Base-by-base conservation (phyloP, 2,113 vertebrate species). In the Malurus cyaneus region DNA sequence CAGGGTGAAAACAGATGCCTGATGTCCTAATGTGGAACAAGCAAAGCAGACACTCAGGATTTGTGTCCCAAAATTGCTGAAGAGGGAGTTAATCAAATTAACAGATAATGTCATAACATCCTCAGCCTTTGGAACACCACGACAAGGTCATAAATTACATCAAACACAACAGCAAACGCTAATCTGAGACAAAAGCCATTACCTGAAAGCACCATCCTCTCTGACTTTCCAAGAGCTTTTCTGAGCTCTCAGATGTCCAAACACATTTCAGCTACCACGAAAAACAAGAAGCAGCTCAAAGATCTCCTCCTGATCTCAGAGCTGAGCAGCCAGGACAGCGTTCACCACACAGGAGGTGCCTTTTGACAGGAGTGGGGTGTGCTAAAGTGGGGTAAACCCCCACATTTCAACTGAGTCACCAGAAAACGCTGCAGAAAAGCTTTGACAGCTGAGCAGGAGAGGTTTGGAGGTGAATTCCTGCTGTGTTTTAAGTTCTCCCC, bases 1-100 rank as follows among this genome's bases (percentile, higher is more conserved):
- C 85, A 96, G 15, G 34, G 47, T 85, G 81, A 74, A 80, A 93
- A 62, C 64, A 94, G 86, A 91, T 1, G 18, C 57, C 80, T 41
- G 65, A 39, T 57, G 89, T 77, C 71, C 72, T 88, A 11, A 44
- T 6, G 54, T 13, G 61, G 65, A 90, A 14, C 25, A 34, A 84
- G 60, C 44, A 67, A 73, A 81, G 39, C 71, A 95, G 91, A 86
- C 79, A 31, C 36, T 59, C 39, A 56, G 89, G 86, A 94, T 94
- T 41, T 83, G 70, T 86, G 71, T 42, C 81, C 74, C 69, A 81
- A 91, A 77, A 88, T 59, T 94, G 80, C 86, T 57, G 36, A 57
- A 91, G 65, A 91, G 81, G 81, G 60, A 88, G 69, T 91, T 89
- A 90, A 97, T 88, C 32, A 46, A 62, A 93, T 92, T 86, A 95